Conservation (phyloP, 2,113 vertebrate species). For the Microcebus tavaratra region DNA sequence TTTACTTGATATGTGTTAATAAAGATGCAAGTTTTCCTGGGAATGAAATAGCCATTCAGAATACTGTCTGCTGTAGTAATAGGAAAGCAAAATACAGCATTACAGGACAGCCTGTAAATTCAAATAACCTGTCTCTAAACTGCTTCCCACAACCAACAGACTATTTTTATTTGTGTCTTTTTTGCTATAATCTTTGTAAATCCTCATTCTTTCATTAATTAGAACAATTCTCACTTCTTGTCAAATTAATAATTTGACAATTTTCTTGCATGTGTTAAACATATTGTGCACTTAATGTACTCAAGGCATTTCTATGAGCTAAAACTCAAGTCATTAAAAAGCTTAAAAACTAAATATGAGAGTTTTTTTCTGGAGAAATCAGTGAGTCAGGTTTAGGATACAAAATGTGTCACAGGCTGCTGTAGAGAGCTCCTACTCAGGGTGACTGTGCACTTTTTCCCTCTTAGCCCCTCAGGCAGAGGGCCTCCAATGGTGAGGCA, state of each 20-base stretch:
- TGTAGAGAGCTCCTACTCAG: background rate
- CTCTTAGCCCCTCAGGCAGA: background rate
- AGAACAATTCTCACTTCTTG: background rate
- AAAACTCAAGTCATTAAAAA: background rate
- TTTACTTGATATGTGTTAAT: slow-evolving; percentile 87
- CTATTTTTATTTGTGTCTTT: background rate
- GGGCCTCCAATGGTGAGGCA: background rate
- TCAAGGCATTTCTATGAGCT: background rate
- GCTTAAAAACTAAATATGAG: background rate
- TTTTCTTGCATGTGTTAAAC: background rate
- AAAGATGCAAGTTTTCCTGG: slow-evolving; percentile 85
- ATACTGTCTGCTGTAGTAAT: slow-evolving; percentile 82
- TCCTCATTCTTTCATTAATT: background rate
- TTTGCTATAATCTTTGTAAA: background rate
- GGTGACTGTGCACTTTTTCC: background rate
- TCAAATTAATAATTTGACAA: background rate
- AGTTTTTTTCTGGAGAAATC: background rate
- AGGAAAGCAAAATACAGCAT: slow-evolving; percentile 38
- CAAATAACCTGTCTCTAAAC: background rate
- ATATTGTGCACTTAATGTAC: background rate
- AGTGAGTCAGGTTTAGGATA: background rate
- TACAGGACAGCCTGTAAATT: background rate
- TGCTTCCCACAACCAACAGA: background rate
- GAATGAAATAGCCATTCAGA: slow-evolving; percentile 86
- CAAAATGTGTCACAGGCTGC: background rate